A percentile compares a stretch with the other conserved stretches of the same genome.
Evolutionary conservation across 2,888 invertebrate species (phyloP).

Genomic region (Stratiomys singularior): DNA sequence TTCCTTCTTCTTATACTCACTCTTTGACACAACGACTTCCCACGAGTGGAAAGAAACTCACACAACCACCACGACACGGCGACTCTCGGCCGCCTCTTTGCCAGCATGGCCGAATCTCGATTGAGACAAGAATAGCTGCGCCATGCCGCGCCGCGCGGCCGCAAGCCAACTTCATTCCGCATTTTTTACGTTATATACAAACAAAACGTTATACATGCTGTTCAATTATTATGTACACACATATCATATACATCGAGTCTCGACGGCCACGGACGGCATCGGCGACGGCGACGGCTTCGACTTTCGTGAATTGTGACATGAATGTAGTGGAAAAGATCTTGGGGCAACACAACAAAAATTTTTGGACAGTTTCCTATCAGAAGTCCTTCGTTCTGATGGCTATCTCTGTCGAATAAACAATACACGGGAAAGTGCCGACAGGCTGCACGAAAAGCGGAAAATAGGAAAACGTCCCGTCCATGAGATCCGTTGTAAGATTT

Average conservation of each 20-base stretch:
- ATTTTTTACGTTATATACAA: conserved; percentile 52
- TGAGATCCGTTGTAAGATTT: conserved; percentile 29
- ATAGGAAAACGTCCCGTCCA: conserved; percentile 1
- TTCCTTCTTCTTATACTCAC: conserved; percentile 1
- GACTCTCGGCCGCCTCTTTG: conserved; percentile 22
- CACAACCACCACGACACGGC: not conserved
- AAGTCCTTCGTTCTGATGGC: conserved; percentile 64
- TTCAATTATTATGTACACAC: conserved; percentile 21
- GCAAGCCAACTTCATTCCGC: conserved; percentile 48
- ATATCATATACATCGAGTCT: conserved; percentile 8
- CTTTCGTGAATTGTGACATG: conserved; percentile 35
- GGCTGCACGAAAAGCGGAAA: conserved; percentile 22
- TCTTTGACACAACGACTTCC: not conserved
- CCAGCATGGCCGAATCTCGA: conserved; percentile 17
- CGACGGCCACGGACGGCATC: not conserved
- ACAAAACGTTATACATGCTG: conserved; percentile 47
- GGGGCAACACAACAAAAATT: conserved; percentile 55
- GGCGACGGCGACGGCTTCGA: not conserved
- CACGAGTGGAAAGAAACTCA: conserved; percentile 9
- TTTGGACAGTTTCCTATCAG: conserved; percentile 66
- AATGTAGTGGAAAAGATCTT: conserved; percentile 51
- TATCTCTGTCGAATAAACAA: conserved; percentile 58
- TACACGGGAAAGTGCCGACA: conserved; percentile 3
- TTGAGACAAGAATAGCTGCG: conserved; percentile 31
- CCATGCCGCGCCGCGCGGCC: conserved; percentile 40